Evolutionary conservation across 2,797 vertebrate genomes (phyloP).

Genomic region (Perodicticus potto): DNA sequence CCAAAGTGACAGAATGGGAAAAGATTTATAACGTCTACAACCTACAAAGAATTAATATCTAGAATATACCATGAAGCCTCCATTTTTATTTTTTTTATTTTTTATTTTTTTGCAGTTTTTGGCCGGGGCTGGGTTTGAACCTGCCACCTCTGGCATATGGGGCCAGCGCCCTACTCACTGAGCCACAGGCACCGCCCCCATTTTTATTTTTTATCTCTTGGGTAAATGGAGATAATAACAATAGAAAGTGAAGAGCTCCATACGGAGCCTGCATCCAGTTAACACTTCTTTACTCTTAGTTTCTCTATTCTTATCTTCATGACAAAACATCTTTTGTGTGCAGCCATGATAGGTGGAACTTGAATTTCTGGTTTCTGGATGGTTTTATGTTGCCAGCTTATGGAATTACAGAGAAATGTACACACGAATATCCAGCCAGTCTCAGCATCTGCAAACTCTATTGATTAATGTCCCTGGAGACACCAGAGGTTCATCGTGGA

Average conservation of each 20-base stretch:
- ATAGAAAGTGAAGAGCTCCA: neutral
- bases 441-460: neutral
- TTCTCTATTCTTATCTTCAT: neutral
- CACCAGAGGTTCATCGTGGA: neutral
- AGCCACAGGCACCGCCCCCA: no score
- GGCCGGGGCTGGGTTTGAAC: no score
- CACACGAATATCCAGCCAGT: neutral
- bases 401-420: neutral
- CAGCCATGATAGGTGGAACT: neutral
- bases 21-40: constrained; percentile 9
- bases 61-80: neutral
- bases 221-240: neutral
- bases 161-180: no score
- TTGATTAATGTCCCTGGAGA: neutral
- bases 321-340: neutral
- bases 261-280: neutral
- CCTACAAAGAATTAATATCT: neutral
- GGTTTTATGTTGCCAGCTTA: neutral
- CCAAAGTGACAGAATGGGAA: constrained; percentile 4
- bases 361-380: neutral
- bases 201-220: neutral
- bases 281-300: neutral
- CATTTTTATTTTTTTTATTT: neutral
- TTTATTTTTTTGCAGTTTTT: no score
- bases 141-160: no score